Base-by-base conservation (phyloP, 37 sponge, comb jelly and placozoan species). In the Chondrilla cf. caribensis region DNA sequence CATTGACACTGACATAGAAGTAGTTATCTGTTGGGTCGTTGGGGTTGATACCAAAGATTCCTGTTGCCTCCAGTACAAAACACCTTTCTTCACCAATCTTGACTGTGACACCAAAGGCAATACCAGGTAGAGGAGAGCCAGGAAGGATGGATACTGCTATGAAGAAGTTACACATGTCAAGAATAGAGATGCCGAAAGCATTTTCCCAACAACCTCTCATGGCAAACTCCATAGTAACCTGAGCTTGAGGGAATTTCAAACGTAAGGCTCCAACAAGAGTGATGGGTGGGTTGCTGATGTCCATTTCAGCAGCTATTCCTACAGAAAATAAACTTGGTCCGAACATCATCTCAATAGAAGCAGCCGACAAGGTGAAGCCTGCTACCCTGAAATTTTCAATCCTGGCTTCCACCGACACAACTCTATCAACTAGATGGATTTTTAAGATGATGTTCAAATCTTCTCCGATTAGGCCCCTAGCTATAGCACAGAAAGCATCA, bases 121-220 rank as follows among this genome's bases (percentile, higher is more conserved):
- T 47, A n/a, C 84, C 84, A 22, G 82, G 37, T 14, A 67, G 32
- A 29, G 82, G 58, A 11, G 39, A 70, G 38, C 71, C 84, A 32
- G 84, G 84, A 25, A 17, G 21, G 4, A 83, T 24, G 21, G 84
- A 6, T 8, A 75, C 43, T 3, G 41, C 15, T 0, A 64, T 0
- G n/a, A 24, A 38, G 1, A 83, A 42, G 54, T 73, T 72, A 41
- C 84, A 83, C 15, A 83, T 58, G 42, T 38, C 72, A n/a, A n/a
- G n/a, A 14, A 22, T 17, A 21, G 58, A 24, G 24, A 58, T 21
- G 0, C 77, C 77, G 58, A 83, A 83, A 19, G 84, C 60, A 25
- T 26, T 29, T 1, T 82, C 17, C 82, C 82, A 82, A 57, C 82
- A 82, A 19, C 82, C 70, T 70, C 54, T 58, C 62, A 83, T 71